phyloP scores from a whole-genome alignment of 1,140 invertebrate species.

The Mesaphorura yosii region DNA sequence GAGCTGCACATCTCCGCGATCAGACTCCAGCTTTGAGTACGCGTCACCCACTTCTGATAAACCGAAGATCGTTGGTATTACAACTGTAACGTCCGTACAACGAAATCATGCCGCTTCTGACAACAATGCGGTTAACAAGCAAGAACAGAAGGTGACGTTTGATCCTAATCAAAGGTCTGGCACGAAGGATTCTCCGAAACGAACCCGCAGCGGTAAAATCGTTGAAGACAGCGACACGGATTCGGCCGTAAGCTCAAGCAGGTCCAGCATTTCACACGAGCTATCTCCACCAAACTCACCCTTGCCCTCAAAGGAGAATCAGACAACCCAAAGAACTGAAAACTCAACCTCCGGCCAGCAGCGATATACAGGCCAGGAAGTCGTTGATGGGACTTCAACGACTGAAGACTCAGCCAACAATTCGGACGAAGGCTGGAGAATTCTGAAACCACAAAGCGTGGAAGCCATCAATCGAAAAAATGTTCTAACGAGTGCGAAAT shows the following conservation, averaged over 20 bases:
- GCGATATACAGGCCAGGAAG: too few relatives aligned
- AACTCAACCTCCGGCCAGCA: too few relatives aligned
- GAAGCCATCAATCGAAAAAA: slow-evolving; percentile 74
- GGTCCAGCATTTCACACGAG: slow-evolving; percentile 54
- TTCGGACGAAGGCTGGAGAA: slow-evolving; percentile 39
- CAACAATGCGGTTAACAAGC: slow-evolving; percentile 1
- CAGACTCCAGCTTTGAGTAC: slow-evolving; percentile 46
- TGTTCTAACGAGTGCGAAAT: slow-evolving; percentile 72
- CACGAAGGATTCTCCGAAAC: too few relatives aligned
- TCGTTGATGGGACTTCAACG: too few relatives aligned
- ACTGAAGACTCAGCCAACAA: slow-evolving; percentile 41
- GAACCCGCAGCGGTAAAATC: too few relatives aligned
- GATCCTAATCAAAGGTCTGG: too few relatives aligned
- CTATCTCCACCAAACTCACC: slow-evolving; percentile 51
- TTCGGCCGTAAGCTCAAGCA: slow-evolving; percentile 67
- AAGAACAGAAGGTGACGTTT: too few relatives aligned
- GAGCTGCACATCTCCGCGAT: slow-evolving; percentile 46
- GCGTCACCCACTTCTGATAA: slow-evolving; percentile 1
- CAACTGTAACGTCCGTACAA: neutral
- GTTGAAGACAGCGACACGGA: slow-evolving; percentile 71
- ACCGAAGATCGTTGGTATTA: slow-evolving; percentile 9
- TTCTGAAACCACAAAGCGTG: slow-evolving; percentile 62
- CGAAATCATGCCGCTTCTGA: slow-evolving; percentile 1
- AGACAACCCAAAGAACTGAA: too few relatives aligned
- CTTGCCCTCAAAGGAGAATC: slow-evolving; percentile 32